Percentiles rank a stretch among this genome's conserved stretches.
Conservation (phyloP, 2,888 invertebrate genomes). For the Rotaria macrura region DNA sequence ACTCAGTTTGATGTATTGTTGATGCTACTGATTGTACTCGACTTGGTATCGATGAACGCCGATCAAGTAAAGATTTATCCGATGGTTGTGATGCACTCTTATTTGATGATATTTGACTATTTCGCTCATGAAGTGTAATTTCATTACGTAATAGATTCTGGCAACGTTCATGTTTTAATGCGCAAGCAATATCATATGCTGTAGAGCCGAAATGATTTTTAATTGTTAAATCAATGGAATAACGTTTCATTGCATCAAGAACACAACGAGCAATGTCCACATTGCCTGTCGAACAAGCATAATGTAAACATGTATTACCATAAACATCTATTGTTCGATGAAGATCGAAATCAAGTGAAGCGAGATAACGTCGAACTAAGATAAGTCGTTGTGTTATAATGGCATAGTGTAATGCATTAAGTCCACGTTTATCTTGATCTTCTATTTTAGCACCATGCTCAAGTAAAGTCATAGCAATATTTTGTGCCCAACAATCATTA, state of each 20-base stretch:
- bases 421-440: conserved; percentile 7
- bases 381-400: conserved; percentile 20
- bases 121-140: not conserved
- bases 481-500: conserved; percentile 28
- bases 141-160: not conserved
- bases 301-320: conserved; percentile 31
- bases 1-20: no score
- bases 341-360: conserved; percentile 29
- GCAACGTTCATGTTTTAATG: not conserved
- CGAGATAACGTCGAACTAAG: conserved; percentile 16
- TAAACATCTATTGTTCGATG: conserved; percentile 6
- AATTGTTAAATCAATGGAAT: not conserved
- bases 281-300: conserved; percentile 4
- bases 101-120: not conserved
- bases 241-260: not conserved
- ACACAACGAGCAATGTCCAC: not conserved
- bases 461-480: conserved; percentile 19
- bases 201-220: not conserved
- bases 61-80: not conserved
- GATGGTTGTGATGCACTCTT: not conserved
- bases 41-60: not conserved
- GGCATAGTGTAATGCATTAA: conserved; percentile 27
- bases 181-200: not conserved
- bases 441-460: conserved; percentile 28
- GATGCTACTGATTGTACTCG: not conserved